Evolutionary conservation across 2,888 invertebrate species (phyloP), one percentile per base, ranked within the genome.

Genomic region (Ptilodon capucinus): DNA sequence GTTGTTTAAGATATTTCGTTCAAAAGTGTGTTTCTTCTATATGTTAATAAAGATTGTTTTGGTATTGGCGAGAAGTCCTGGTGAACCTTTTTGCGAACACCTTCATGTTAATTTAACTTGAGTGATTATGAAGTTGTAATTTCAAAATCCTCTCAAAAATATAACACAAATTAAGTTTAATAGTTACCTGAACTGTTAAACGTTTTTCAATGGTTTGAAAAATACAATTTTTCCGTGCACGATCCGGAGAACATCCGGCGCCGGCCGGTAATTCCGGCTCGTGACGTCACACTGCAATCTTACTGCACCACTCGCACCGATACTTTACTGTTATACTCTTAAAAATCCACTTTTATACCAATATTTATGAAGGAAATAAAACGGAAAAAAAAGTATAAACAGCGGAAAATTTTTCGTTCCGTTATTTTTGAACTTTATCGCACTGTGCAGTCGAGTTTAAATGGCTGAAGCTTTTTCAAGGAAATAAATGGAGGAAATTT

Each of bases 261-360:
- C n/a, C 16, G 8, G 11, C 36, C 28, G 32, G 35, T 38, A 19
- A 38, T 38, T 38, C 19, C 19, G 19, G 41, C 32, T 16, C 44
- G 42, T 51, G 54, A 53, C 53, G 57, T 54, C 45, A 52, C 46
- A 40, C 50, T 54, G 58, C 67, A 66, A 68, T 71, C 67, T 68
- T 57, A 40, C 49, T 23, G 19, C 42, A 44, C 48, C 69, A 67
- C 51, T 44, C 68, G 45, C 18, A 42, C 38, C 51, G 36, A 46
- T 56, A 47, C 52, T 49, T 49, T 49, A 54, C 46, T 44, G 46
- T 43, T 57, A 54, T 57, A 51, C 53, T 61, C 51, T 56, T 48
- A 54, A 54, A 51, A 61, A 52, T 52, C 50, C 52, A 38, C 35
- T 36, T 43, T 40, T 23, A 54, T 51, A 42, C 46, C 38, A 28